Base-by-base conservation (phyloP, 1,140 invertebrate genomes). In the Drosophila tristis region DNA sequence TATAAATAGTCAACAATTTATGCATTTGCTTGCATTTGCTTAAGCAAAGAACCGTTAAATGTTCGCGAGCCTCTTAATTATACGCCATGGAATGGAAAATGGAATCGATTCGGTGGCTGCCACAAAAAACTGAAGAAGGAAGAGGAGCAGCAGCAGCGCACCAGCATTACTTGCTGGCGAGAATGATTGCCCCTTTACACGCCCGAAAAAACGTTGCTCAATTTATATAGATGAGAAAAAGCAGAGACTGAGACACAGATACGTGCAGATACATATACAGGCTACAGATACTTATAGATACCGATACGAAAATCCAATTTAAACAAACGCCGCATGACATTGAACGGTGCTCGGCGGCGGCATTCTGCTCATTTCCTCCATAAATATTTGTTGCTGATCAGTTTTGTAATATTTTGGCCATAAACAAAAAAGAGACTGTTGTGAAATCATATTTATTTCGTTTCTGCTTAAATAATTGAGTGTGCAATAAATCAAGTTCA, bases 1-100 rank as follows among this genome's bases (percentile, higher is more conserved):
- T 86, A 75, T 87, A 86, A 86, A 87, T 86, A 78, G 74, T 45
- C 74, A 65, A 76, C 74, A 86, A 86, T 86, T 86, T 86, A 86
- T 86, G 82, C 66, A 57, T 74, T 75, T 50, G 63, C 63, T 68
- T 51, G 70, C 70, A 75, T 86, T 86, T 86, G 82, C 82, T 70
- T 86, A 86, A 65, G 77, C 63, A 63, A 60, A 70, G 64, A 76
- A 86, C 82, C 82, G 82, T 86, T 86, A 86, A 86, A 55, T 74
- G 81, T 75, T 63, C 64, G 74, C 80, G 71, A 84, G 74, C 74
- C 51, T 74, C 73, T 76, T 76, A 76, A 76, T 76, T 76, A 68
- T 64, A 84, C 75, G 63, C 79, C 79, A 64, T 74, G 72, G 51
- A 56, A 55, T 49, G 51, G 51, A 57, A 60, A 39, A 13, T 39